phyloP scores from a whole-genome alignment of 2,113 vertebrate genomes.

The Leptobrachium ailaonicum region DNA sequence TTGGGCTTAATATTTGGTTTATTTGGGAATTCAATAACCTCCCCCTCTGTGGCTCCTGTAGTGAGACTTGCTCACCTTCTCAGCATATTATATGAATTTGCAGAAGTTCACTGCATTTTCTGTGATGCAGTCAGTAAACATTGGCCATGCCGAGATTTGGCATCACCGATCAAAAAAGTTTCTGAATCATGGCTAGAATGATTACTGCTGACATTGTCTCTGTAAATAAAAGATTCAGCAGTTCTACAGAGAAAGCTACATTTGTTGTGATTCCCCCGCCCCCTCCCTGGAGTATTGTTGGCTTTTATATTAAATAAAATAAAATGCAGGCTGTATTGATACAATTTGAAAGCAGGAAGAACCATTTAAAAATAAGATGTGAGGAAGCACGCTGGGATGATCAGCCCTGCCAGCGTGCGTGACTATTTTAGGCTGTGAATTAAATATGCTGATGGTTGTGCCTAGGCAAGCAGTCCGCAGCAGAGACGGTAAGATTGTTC shows the following conservation, averaged over 20 bases:
- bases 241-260: neutral
- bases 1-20: too few relatives aligned
- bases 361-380: neutral
- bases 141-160: too few relatives aligned
- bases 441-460: conserved; percentile 18
- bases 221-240: neutral
- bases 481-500: conserved; percentile 25
- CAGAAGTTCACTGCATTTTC: too few relatives aligned
- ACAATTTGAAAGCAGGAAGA: neutral
- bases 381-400: neutral
- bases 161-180: too few relatives aligned
- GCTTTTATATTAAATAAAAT: neutral
- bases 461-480: conserved; percentile 6
- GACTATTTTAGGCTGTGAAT: conserved; percentile 9
- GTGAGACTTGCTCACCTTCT: too few relatives aligned
- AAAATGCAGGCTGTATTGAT: neutral
- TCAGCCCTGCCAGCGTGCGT: neutral
- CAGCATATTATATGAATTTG: too few relatives aligned
- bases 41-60: too few relatives aligned
- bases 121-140: too few relatives aligned
- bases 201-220: neutral
- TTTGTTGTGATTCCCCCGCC: too few relatives aligned
- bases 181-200: too few relatives aligned
- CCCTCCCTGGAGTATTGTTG: neutral
- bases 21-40: too few relatives aligned